A percentile compares a stretch with the other conserved stretches of the same genome.
Conservation (phyloP, 2,797 vertebrate genomes). For the Chaunax sp. region DNA sequence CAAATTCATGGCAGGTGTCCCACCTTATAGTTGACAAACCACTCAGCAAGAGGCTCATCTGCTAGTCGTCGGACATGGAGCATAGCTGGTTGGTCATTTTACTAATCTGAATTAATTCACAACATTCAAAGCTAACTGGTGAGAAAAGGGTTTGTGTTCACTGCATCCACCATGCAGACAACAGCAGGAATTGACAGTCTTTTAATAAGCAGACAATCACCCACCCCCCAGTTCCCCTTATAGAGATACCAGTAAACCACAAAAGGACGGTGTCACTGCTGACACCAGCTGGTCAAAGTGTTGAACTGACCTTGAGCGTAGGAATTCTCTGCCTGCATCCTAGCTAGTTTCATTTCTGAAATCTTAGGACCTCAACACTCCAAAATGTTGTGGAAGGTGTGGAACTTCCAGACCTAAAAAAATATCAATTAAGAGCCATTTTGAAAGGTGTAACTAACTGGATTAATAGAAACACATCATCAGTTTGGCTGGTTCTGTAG, state of each 20-base stretch:
- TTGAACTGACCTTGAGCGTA: slow-evolving; percentile 12
- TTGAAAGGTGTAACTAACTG: too few species aligned
- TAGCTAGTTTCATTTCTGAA: too few species aligned
- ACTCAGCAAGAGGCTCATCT: background rate
- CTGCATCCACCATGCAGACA: slow-evolving; percentile 10
- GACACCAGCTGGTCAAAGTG: slow-evolving; percentile 57
- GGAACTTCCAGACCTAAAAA: too few species aligned
- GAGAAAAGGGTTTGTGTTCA: slow-evolving; percentile 27
- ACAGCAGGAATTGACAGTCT: slow-evolving; percentile 2
- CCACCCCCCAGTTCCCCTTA: background rate
- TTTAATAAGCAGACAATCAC: slow-evolving; percentile 22
- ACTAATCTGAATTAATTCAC: slow-evolving; percentile 27
- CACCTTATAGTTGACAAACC: background rate
- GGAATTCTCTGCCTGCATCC: too few species aligned
- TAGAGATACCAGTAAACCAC: slow-evolving; percentile 26
- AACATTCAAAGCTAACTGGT: slow-evolving; percentile 11
- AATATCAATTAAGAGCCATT: too few species aligned
- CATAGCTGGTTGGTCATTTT: slow-evolving; percentile 20
- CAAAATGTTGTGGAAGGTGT: too few species aligned
- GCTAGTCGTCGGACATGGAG: slow-evolving; percentile 5
- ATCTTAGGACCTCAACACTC: too few species aligned
- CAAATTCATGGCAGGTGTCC: background rate
- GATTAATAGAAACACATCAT: too few species aligned
- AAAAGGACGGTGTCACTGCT: slow-evolving; percentile 46
- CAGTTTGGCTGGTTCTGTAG: too few species aligned